Evolutionary conservation across 2,797 vertebrate species (phyloP).

Genomic region (Erpetoichthys calabaricus): DNA sequence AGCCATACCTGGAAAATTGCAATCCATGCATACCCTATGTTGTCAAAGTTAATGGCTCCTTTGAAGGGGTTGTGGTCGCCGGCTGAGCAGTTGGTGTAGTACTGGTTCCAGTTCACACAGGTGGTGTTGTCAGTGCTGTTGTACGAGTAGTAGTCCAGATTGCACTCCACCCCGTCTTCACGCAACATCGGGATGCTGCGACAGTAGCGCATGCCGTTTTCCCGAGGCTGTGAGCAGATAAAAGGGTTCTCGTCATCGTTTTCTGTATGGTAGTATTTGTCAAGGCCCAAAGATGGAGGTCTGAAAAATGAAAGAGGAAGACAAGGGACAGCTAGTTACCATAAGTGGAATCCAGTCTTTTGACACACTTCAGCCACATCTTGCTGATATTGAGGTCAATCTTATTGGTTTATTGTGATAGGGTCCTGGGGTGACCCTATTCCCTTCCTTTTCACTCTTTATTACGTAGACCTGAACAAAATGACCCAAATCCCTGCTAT

Average conservation of each 20-base stretch:
- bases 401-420: neutral
- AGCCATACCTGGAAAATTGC: constrained; percentile 84
- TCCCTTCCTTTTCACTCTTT: too few relatives aligned
- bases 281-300: constrained; percentile 58
- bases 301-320: constrained; percentile 33
- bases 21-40: constrained; percentile 95
- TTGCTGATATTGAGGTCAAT: neutral
- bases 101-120: constrained; percentile 95
- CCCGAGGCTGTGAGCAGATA: constrained; percentile 82
- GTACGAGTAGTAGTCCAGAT: constrained; percentile 67
- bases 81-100: constrained; percentile 84
- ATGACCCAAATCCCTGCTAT: too few relatives aligned
- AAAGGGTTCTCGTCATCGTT: constrained; percentile 91
- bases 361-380: neutral
- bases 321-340: neutral
- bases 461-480: too few relatives aligned
- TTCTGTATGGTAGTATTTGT: constrained; percentile 81
- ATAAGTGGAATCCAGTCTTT: neutral
- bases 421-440: too few relatives aligned
- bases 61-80: constrained; percentile 87
- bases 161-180: constrained; percentile 70
- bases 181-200: constrained; percentile 61
- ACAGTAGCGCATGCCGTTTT: constrained; percentile 86
- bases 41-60: constrained; percentile 95
- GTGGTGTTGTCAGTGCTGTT: constrained; percentile 90